Base-by-base conservation (phyloP, 2,888 invertebrate genomes). In the Tigriopus californicus region DNA sequence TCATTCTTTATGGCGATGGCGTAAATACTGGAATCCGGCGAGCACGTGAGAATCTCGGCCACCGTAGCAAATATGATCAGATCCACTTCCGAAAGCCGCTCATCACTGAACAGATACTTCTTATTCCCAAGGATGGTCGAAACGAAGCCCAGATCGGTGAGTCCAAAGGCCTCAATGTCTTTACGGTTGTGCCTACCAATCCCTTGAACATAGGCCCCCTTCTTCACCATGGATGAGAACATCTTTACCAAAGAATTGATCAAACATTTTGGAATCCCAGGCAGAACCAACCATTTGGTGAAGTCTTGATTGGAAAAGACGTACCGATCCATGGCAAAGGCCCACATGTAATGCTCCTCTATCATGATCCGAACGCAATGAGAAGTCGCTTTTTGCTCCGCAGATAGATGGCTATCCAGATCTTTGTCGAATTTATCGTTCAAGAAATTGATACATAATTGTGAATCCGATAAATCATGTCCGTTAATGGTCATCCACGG, bases 401-500 rank as follows among this genome's bases (percentile, higher is more conserved):
- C 20, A 22, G 15, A 13, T 22, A 49, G 11, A 20, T 22, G 20
- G 3, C 3, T 5, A 22, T 49, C 22, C 12, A 49, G 8, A 20
- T 49, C 20, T 13, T 20, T 18, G 13, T 18, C 22, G 11, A 49
- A 49, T 5, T 49, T 15, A 3, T 49, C 20, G 12, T 18, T 22
- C 22, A 49, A 49, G 22, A 20, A 49, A 5, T 49, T 22, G 13
- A 49, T 49, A 41, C 33, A 15, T n/a, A 33, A 20, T 25, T 48
- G 58, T 18, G 49, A 49, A 41, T 58, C 58, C 5, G 40, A 8
- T 13, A 58, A n/a, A 20, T 58, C 41, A n/a, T 47, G 25, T 2
- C 58, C 58, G 41, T 58, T 58, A 25, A 58, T 47, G 33, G 58
- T 58, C 20, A 58, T 58, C 58, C 58, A 58, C 2, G 58, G 58